These are phyloP conservation scores for Graptemys geographica DNA, from an alignment of 2,797 vertebrate genomes.

Conservation along the genomic window DNA sequence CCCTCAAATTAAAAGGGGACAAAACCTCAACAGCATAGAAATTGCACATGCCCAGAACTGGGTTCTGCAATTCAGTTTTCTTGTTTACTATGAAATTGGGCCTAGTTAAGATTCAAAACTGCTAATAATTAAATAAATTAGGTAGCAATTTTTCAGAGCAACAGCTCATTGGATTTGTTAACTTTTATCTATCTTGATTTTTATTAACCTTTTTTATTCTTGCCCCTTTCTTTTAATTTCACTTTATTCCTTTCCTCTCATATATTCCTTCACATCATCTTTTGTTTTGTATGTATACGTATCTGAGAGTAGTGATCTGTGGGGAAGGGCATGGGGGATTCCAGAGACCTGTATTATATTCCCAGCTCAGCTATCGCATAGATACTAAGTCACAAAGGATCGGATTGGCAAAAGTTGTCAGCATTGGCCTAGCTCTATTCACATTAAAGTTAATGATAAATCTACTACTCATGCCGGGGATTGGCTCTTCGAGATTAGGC, in stretches of 20 bases:
- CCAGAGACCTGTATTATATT: background rate
- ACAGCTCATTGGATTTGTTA: slow-evolving; percentile 58
- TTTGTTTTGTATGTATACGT: background rate
- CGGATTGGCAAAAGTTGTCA: slow-evolving; percentile 24
- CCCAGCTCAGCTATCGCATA: background rate
- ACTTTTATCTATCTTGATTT: slow-evolving; percentile 57
- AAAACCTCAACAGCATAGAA: slow-evolving; percentile 35
- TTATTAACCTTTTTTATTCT: slow-evolving; percentile 19
- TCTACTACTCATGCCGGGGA: slow-evolving; percentile 19
- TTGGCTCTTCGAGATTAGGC: slow-evolving; percentile 64
- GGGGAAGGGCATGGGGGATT: background rate
- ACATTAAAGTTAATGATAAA: background rate
- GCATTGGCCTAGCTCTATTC: slow-evolving; percentile 8
- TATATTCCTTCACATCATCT: background rate
- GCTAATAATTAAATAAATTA: slow-evolving; percentile 70
- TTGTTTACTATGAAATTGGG: slow-evolving; percentile 56
- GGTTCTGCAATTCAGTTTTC: slow-evolving; percentile 66
- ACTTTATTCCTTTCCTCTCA: accelerated
- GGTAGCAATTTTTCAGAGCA: slow-evolving; percentile 58
- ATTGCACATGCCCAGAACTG: slow-evolving; percentile 58
- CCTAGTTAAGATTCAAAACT: slow-evolving; percentile 70
- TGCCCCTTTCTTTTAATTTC: background rate
- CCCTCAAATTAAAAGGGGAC: slow-evolving; percentile 43
- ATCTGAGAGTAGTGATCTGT: no score
- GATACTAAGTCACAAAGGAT: background rate